phyloP scores from a whole-genome alignment of 2,113 vertebrate genomes.

The Suricata suricatta region DNA sequence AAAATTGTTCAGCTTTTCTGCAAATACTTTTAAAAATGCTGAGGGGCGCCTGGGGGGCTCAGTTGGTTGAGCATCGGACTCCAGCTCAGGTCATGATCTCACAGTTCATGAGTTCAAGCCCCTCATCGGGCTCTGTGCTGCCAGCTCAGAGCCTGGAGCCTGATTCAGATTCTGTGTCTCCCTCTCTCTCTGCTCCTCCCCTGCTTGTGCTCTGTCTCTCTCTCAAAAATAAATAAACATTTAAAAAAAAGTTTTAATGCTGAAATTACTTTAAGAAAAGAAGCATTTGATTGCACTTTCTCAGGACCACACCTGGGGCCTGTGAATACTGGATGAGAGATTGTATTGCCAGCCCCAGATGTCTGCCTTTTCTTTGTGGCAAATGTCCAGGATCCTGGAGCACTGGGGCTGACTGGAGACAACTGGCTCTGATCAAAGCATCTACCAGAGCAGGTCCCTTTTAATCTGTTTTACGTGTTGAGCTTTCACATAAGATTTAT shows the following conservation, averaged over 20 bases:
- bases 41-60: too few species aligned
- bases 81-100: too few species aligned
- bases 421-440: neutral
- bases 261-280: neutral
- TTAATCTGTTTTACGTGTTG: neutral
- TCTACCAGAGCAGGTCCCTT: neutral
- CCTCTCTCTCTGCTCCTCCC: too few species aligned
- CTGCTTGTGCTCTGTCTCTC: too few species aligned
- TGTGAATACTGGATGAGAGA: neutral
- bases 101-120: too few species aligned
- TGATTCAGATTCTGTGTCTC: too few species aligned
- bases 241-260: neutral
- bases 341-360: too few species aligned
- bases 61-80: too few species aligned
- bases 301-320: neutral
- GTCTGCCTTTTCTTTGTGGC: neutral
- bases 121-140: too few species aligned
- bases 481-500: neutral
- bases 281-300: neutral
- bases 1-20: neutral
- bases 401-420: neutral
- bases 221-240: too few species aligned
- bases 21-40: neutral
- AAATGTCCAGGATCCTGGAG: neutral
- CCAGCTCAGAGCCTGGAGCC: too few species aligned